These are phyloP conservation scores for Tenthredo livida DNA, from an alignment of 2,888 invertebrate species.

Conservation along the genomic window DNA sequence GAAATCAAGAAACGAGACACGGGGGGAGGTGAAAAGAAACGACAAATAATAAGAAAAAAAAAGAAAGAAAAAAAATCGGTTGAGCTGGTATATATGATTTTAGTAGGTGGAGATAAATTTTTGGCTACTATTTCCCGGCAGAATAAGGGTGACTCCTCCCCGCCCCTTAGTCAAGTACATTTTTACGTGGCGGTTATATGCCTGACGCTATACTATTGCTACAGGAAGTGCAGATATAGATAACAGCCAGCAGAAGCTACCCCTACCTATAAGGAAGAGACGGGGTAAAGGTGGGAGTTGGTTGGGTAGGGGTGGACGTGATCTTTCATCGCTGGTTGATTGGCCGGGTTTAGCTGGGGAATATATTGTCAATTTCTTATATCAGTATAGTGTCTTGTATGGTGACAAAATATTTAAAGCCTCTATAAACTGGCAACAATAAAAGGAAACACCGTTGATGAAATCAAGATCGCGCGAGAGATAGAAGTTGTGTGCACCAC, in stretches of 20 bases:
- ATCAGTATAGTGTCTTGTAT: not conserved
- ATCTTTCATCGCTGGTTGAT: constrained; percentile 77
- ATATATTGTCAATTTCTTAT: constrained; percentile 71
- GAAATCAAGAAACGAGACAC: constrained; percentile 20
- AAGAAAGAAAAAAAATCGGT: not conserved
- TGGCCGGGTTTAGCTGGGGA: constrained; percentile 67
- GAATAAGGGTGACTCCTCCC: not conserved
- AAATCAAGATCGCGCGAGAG: constrained; percentile 65
- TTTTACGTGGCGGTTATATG: not conserved
- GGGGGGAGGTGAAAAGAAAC: not conserved
- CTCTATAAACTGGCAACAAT: constrained; percentile 73
- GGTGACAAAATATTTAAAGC: constrained; percentile 75
- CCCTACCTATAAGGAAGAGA: constrained; percentile 7
- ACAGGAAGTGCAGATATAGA: constrained; percentile 49
- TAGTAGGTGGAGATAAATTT: constrained; percentile 52
- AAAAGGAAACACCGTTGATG: constrained; percentile 76
- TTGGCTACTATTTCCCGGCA: constrained; percentile 1
- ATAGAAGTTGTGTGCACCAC: constrained; percentile 44
- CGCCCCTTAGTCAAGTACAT: not conserved
- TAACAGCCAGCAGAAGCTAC: constrained; percentile 31
- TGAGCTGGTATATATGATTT: constrained; percentile 38
- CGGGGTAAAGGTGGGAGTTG: constrained; percentile 56
- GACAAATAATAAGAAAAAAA: not conserved
- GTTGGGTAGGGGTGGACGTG: constrained; percentile 71
- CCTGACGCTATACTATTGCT: not conserved